phyloP scores from a whole-genome alignment of 2,888 invertebrate genomes.

The Parapristionchus giblindavisi region DNA sequence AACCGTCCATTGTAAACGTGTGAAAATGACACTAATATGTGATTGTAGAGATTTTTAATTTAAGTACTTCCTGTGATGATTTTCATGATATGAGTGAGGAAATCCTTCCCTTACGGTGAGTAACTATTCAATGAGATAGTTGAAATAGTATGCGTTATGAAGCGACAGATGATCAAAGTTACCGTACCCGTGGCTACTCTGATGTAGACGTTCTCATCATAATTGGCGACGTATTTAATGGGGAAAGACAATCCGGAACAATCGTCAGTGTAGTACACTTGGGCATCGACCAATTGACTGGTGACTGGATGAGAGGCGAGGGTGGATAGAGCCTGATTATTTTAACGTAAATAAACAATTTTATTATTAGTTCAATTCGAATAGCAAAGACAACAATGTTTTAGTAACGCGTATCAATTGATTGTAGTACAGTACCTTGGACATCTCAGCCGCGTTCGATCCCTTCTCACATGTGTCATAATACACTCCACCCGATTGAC shows the following conservation, averaged over 20 bases:
- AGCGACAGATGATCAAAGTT: no score
- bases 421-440: not conserved
- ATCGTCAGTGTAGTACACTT: not conserved
- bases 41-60: no score
- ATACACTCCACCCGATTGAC: slow-evolving; percentile 28
- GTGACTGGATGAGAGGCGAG: slow-evolving; percentile 11
- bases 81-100: no score
- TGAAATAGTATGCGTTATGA: no score
- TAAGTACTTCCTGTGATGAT: no score
- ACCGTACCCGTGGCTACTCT: slow-evolving; percentile 11
- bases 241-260: slow-evolving; percentile 9
- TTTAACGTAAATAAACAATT: not conserved
- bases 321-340: not conserved
- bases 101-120: no score
- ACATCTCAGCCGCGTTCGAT: slow-evolving; percentile 5
- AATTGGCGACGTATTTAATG: not conserved
- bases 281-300: slow-evolving; percentile 30
- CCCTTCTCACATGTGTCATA: slow-evolving; percentile 25
- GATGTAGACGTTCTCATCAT: not conserved
- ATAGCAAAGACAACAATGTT: not conserved
- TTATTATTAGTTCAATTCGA: not conserved
- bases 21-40: no score
- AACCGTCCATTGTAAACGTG: no score
- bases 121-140: no score
- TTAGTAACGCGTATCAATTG: not conserved